These are phyloP conservation scores for Drosophila albomicans DNA, from an alignment of 1,140 invertebrate species.

Conservation along the genomic window DNA sequence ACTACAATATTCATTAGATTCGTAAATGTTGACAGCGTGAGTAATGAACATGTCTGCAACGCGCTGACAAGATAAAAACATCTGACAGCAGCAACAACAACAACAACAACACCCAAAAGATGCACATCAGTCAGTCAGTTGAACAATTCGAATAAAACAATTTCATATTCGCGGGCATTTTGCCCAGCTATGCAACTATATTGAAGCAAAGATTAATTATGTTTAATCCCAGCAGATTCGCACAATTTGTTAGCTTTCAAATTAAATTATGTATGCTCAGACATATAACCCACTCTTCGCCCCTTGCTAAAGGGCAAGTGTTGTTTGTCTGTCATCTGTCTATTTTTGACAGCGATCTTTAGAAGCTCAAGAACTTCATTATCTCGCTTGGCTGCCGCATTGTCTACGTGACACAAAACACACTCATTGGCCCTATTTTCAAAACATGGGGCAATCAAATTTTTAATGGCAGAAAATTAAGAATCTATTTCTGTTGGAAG, in stretches of 20 bases:
- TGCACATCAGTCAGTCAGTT: conserved; percentile 28
- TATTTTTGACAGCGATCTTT: conserved; percentile 18
- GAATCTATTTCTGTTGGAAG: conserved; percentile 2
- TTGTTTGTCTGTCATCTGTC: conserved; percentile 26
- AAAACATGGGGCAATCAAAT: conserved; percentile 8
- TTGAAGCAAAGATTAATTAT: conserved; percentile 70
- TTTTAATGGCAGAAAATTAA: conserved; percentile 8
- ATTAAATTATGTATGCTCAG: conserved; percentile 48
- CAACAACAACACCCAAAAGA: conserved; percentile 17
- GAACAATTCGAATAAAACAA: conserved; percentile 30
- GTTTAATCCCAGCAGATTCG: conserved; percentile 61
- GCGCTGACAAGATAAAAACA: conserved; percentile 31
- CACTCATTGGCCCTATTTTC: conserved; percentile 11
- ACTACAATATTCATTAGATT: conserved; percentile 36
- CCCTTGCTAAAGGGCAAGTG: conserved; percentile 31
- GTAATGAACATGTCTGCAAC: conserved; percentile 60
- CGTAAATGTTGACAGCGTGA: conserved; percentile 58
- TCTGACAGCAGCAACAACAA: conserved; percentile 25
- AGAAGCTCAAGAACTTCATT: conserved; percentile 24
- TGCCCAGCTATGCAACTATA: conserved; percentile 50
- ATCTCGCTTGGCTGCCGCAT: neutral
- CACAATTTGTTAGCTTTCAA: conserved; percentile 64
- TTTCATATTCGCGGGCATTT: conserved; percentile 50
- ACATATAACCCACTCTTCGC: neutral
- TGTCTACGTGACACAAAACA: conserved; percentile 33